phyloP scores from a whole-genome alignment of 2,797 vertebrate species.

The Pristis pectinata region DNA sequence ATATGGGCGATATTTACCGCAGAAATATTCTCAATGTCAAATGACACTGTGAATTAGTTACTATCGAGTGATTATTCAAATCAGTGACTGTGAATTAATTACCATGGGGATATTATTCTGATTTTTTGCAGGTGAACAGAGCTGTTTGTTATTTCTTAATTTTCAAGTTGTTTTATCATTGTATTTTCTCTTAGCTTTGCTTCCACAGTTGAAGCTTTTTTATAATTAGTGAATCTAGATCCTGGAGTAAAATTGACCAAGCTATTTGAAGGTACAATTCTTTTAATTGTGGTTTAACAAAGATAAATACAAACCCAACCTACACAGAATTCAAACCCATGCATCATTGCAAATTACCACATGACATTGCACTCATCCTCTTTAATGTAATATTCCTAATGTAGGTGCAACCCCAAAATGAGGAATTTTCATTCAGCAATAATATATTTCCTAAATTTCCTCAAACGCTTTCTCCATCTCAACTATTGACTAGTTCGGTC shows the following conservation, averaged over 20 bases:
- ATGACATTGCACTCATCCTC: neutral
- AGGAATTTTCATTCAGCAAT: neutral
- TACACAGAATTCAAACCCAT: neutral
- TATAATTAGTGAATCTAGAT: neutral
- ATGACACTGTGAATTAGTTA: conserved; percentile 3
- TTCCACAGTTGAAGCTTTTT: neutral
- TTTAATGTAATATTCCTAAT: neutral
- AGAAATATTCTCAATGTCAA: conserved; percentile 15
- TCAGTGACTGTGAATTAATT: conserved; percentile 28
- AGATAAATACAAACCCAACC: conserved; percentile 1
- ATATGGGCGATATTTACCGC: neutral
- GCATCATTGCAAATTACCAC: conserved; percentile 19
- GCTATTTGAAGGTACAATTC: neutral
- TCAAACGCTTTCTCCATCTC: neutral
- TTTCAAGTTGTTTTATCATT: neutral
- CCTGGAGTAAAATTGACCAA: neutral
- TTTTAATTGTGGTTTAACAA: neutral
- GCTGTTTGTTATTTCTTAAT: neutral
- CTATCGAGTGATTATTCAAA: conserved; percentile 6
- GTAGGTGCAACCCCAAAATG: neutral
- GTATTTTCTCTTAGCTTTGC: neutral
- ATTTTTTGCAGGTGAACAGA: conserved; percentile 13
- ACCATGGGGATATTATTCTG: neutral
- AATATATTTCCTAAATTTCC: neutral
- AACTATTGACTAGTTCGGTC: no score